phyloP scores from a whole-genome alignment of 2,888 invertebrate species.

The Neoascia interrupta region DNA sequence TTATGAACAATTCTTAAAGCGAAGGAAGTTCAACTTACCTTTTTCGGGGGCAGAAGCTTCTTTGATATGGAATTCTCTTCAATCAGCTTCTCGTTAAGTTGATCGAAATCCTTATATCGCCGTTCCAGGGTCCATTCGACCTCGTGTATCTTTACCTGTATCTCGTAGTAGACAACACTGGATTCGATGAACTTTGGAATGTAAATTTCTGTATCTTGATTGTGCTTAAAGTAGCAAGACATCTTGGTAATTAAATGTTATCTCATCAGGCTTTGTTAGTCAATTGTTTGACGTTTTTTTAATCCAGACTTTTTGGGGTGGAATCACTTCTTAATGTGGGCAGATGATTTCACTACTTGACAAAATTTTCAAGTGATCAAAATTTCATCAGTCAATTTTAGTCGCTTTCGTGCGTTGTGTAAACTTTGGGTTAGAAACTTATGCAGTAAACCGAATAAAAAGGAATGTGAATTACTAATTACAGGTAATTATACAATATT shows the following conservation, averaged over 20 bases:
- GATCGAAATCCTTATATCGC: constrained; percentile 94
- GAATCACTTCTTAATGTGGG: too few relatives aligned
- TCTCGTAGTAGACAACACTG: constrained; percentile 86
- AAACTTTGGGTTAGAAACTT: too few relatives aligned
- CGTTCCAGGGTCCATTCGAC: constrained; percentile 90
- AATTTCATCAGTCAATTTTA: too few relatives aligned
- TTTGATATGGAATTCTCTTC: constrained; percentile 89
- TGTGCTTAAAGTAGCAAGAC: constrained; percentile 87
- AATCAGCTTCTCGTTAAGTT: constrained; percentile 91
- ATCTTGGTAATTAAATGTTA: constrained; percentile 80
- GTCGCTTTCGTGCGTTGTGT: too few relatives aligned
- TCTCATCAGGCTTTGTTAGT: too few relatives aligned
- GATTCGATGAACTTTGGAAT: constrained; percentile 85
- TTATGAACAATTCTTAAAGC: not conserved
- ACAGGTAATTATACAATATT: too few relatives aligned
- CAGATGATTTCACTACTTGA: too few relatives aligned
- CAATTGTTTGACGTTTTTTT: too few relatives aligned
- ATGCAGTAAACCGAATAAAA: too few relatives aligned
- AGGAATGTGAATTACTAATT: too few relatives aligned
- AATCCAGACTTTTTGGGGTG: not conserved
- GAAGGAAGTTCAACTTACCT: constrained; percentile 77
- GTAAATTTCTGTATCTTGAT: constrained; percentile 84
- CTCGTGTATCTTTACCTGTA: constrained; percentile 84
- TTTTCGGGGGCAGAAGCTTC: constrained; percentile 95
- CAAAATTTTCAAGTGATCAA: too few relatives aligned